A percentile compares a stretch with the other conserved stretches of the same genome.
phyloP scores from a whole-genome alignment of 2,888 invertebrate species.

The Mesorhabditis spiculigera region DNA sequence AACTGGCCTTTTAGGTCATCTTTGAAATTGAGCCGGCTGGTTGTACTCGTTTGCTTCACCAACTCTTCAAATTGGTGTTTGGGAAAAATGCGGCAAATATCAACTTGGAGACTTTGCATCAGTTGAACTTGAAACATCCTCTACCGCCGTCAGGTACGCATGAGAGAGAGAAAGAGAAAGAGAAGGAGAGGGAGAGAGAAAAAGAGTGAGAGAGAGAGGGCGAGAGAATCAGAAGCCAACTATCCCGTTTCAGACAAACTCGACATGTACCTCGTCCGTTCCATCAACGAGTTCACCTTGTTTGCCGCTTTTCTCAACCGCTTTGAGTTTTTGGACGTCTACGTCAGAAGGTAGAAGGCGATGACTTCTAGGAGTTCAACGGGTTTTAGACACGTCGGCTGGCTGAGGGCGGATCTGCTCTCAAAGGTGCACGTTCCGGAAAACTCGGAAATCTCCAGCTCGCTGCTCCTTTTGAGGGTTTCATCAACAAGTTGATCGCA shows the following conservation, averaged over 20 bases:
- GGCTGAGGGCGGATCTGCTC: slow-evolving; percentile 16
- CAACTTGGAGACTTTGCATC: slow-evolving; percentile 17
- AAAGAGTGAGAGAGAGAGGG: too few relatives aligned
- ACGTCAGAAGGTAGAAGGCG: slow-evolving; percentile 9
- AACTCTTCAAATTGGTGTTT: slow-evolving; percentile 37
- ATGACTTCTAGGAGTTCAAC: background rate
- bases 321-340: slow-evolving; percentile 21
- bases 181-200: too few relatives aligned
- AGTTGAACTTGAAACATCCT: slow-evolving; percentile 16
- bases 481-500: slow-evolving; percentile 29
- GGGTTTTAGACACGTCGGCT: slow-evolving; percentile 14
- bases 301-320: slow-evolving; percentile 25
- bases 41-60: slow-evolving; percentile 26
- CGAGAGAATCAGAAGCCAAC: too few relatives aligned
- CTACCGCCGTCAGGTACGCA: slow-evolving; percentile 13
- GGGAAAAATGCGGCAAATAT: slow-evolving; percentile 27
- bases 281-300: slow-evolving; percentile 29
- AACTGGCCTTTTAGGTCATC: slow-evolving; percentile 13
- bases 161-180: background rate
- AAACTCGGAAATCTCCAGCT: slow-evolving; percentile 17
- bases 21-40: slow-evolving; percentile 17
- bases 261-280: slow-evolving; percentile 26
- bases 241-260: slow-evolving; percentile 17
- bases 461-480: slow-evolving; percentile 29
- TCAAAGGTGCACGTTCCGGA: slow-evolving; percentile 11